Conservation (phyloP, 2,888 invertebrate species). For the Bibio marci region DNA sequence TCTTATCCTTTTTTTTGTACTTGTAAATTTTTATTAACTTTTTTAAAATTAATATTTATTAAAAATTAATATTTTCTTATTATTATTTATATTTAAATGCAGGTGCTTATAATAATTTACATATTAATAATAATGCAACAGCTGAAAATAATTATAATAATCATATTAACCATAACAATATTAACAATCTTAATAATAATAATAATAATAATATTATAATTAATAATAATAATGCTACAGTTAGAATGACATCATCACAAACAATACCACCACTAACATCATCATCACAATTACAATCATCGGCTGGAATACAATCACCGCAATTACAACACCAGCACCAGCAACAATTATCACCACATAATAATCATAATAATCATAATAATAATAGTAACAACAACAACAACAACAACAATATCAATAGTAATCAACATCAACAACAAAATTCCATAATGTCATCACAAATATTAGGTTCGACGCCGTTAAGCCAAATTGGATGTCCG, state of each 20-base stretch:
- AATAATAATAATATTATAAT: too few species aligned
- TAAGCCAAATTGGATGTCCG: slow-evolving; percentile 67
- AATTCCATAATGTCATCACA: slow-evolving; percentile 19
- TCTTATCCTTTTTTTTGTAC: too few species aligned
- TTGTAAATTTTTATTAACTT: too few species aligned
- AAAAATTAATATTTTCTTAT: too few species aligned
- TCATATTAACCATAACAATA: too few species aligned
- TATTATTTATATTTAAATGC: too few species aligned
- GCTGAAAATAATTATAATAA: slow-evolving; percentile 8
- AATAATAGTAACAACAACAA: slow-evolving; percentile 22
- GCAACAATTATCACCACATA: neutral
- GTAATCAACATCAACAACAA: slow-evolving; percentile 1
- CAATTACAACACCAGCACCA: slow-evolving; percentile 1
- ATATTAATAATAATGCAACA: slow-evolving; percentile 8
- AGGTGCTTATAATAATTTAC: too few species aligned
- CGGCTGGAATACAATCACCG: too few species aligned
- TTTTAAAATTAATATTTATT: too few species aligned
- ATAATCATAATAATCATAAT: too few species aligned
- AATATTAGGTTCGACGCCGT: slow-evolving; percentile 71
- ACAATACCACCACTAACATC: neutral
- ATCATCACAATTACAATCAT: too few species aligned
- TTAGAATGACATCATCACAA: slow-evolving; percentile 3
- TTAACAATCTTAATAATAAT: too few species aligned
- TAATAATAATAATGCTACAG: slow-evolving; percentile 5
- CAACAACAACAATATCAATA: slow-evolving; percentile 15